Evolutionary conservation across 2,113 vertebrate genomes (phyloP).

Genomic region (Prietella phreatophila): DNA sequence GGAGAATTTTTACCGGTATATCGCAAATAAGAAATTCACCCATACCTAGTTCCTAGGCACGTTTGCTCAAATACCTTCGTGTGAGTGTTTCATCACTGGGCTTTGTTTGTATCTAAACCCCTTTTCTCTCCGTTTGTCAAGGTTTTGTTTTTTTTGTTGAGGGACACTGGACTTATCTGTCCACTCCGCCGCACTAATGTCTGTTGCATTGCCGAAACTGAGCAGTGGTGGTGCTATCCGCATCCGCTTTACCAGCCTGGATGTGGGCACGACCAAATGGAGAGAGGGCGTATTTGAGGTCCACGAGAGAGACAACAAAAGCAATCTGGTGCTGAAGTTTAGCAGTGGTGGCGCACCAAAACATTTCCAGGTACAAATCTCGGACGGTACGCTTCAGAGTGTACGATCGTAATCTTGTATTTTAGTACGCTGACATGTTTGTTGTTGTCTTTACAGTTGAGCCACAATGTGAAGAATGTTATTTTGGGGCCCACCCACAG

Average conservation of each 20-base stretch:
- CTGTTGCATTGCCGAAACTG: constrained; percentile 77
- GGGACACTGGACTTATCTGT: constrained; percentile 28
- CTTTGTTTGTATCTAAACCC: not conserved
- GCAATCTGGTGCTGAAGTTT: constrained; percentile 84
- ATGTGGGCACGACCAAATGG: constrained; percentile 90
- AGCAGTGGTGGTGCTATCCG: constrained; percentile 74
- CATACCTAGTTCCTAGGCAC: not conserved
- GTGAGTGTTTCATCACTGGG: not conserved
- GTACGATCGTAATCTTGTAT: not conserved
- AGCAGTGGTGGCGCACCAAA: constrained; percentile 84
- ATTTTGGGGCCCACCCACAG: constrained; percentile 73
- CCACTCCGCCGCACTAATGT: constrained; percentile 59
- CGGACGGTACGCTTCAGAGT: too few relatives aligned
- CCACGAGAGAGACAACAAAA: constrained; percentile 92
- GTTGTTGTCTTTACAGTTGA: constrained; percentile 75
- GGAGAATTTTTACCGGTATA: too few relatives aligned
- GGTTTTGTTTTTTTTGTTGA: not conserved
- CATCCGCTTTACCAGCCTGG: constrained; percentile 83
- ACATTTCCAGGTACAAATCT: constrained; percentile 83
- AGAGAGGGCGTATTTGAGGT: constrained; percentile 96
- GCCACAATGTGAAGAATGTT: constrained; percentile 92
- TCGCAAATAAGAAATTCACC: too few relatives aligned
- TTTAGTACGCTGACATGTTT: constrained; percentile 15
- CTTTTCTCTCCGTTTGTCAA: not conserved
- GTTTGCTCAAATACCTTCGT: not conserved